A percentile compares a stretch with the other conserved stretches of the same genome.
phyloP scores from a whole-genome alignment of 2,113 vertebrate genomes.

The Chiloscyllium plagiosum region DNA sequence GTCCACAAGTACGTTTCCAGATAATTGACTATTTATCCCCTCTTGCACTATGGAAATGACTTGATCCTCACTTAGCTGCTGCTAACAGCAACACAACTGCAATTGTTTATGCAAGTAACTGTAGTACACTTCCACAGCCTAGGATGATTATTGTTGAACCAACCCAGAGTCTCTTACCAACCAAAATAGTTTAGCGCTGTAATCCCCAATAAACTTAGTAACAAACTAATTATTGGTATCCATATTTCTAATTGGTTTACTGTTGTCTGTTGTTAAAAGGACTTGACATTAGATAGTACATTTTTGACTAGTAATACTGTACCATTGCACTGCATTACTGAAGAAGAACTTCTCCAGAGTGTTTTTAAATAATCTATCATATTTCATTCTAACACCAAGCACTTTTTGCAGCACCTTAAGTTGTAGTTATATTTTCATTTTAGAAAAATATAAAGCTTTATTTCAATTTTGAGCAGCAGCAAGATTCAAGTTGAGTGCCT shows the following conservation, averaged over 20 bases:
- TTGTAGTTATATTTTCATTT: neutral
- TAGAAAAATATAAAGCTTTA: neutral
- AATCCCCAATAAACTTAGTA: neutral
- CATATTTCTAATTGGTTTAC: neutral
- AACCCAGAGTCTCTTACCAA: neutral
- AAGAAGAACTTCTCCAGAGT: neutral
- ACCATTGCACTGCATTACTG: neutral
- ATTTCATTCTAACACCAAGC: neutral
- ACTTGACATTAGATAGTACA: neutral
- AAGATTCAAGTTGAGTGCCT: neutral
- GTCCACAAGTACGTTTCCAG: neutral
- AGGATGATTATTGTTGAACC: neutral
- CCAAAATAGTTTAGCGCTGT: neutral
- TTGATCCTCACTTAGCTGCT: neutral
- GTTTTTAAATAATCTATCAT: neutral
- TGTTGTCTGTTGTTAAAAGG: neutral
- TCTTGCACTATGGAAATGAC: neutral
- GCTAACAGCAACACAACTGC: neutral
- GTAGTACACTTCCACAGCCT: neutral
- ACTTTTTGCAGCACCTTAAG: neutral
- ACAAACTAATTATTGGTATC: neutral
- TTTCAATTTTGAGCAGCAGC: neutral
- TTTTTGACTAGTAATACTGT: neutral
- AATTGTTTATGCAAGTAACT: neutral
- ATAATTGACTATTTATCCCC: neutral